Evolutionary conservation across 2,797 vertebrate species (phyloP), one percentile per base, ranked within the genome.

Genomic region (Oryzias sinensis): DNA sequence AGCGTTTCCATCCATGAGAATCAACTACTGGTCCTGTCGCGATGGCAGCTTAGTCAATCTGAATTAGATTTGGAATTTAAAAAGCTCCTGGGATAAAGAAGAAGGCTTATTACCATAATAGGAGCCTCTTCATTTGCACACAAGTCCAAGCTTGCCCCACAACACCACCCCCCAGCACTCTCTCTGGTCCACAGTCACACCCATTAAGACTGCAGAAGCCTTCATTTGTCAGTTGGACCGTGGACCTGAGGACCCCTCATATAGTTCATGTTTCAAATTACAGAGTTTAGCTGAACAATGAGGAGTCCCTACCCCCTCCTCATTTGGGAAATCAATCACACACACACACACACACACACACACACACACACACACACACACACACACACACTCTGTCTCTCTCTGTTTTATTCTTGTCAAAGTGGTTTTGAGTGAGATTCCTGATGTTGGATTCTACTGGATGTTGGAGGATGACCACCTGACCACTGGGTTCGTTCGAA

Each of bases 111-210:
- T 92, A 82, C 43, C 91, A 93, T 93, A 90, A 91, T 90, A 92
- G 91, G 89, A 85, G 89, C 70, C 84, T 80, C 84, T 86, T 90
- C 89, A 91, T 93, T 92, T 90, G 82, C 91, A 92, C 88, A 91
- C 88, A 91, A 82, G 79, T 82, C 70, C 78, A 75, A 74, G 78
- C 79, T 70, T 68, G 74, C 80, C 81, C 75, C 71, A 46, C 70
- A 59, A 58, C 76, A 68, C 51, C 65, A 27, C 51, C 70, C 44
- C 44, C 49, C 17, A 5, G 13, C 20, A 53, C 73, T 69, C 70
- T 79, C 77, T 68, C 73, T 77, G 76, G 72, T 76, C 65, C 45
- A 43, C 46, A 74, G 89, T 88, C 87, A 90, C 89, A 88, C 85
- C 89, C 88, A 88, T 90, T 87, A 90, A 80, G 82, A 73, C 74